Evolutionary conservation across 2,888 invertebrate species (phyloP).

Genomic region (Dolichomitus sp.): DNA sequence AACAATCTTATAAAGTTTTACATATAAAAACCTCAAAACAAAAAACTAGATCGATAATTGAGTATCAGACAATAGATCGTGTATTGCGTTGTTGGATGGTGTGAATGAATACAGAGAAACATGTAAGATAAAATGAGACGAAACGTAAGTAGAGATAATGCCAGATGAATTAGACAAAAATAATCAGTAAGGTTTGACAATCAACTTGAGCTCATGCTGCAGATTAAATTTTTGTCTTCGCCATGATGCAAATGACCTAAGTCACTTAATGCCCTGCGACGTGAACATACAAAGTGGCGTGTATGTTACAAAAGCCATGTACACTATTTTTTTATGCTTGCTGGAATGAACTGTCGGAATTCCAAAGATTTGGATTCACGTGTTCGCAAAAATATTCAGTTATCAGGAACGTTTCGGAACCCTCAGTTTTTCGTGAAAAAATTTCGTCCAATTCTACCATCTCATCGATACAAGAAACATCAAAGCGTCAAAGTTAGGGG

Average conservation of each 20-base stretch:
- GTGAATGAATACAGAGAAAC: no score
- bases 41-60: no score
- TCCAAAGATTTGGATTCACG: neutral
- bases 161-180: no score
- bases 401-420: neutral
- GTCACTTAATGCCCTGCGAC: slow-evolving; percentile 56
- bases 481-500: neutral
- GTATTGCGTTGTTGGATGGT: no score
- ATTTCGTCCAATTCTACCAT: neutral
- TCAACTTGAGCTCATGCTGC: no score
- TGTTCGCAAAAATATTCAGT: neutral
- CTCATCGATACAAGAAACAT: neutral
- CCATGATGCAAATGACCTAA: slow-evolving; percentile 51
- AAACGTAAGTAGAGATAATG: no score
- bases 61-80: no score
- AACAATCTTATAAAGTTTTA: no score
- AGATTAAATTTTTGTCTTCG: no score
- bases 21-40: no score
- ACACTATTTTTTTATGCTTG: slow-evolving; percentile 16
- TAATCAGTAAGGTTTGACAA: no score
- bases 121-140: no score
- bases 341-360: slow-evolving; percentile 30
- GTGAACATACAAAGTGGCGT: slow-evolving; percentile 43
- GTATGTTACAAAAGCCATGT: slow-evolving; percentile 22
- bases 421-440: neutral